Percentiles rank a stretch among this genome's conserved stretches.
Conservation (phyloP, 1,140 invertebrate species). For the Lepidurus arcticus region DNA sequence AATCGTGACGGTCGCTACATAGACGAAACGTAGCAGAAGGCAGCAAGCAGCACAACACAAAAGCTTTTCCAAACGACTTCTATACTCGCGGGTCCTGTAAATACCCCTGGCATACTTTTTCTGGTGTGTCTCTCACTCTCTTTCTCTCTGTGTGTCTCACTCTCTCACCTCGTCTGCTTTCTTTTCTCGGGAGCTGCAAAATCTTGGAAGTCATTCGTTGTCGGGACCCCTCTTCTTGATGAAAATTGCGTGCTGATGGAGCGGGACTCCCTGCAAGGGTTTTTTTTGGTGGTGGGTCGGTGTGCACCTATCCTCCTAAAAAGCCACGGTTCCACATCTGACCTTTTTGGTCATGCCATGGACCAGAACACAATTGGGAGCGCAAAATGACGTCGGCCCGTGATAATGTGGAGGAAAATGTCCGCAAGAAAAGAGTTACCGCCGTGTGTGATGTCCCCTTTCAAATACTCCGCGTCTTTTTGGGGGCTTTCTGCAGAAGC, state of each 20-base stretch:
- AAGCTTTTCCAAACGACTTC: neutral
- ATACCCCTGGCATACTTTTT: constrained; percentile 17
- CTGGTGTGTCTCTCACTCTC: neutral
- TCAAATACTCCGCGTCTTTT: neutral
- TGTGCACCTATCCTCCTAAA: neutral
- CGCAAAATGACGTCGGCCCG: neutral
- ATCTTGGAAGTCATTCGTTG: neutral
- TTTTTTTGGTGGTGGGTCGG: neutral
- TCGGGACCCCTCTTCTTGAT: neutral
- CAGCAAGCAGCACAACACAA: neutral
- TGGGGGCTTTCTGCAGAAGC: neutral
- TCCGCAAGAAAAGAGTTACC: neutral
- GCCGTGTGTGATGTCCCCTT: neutral
- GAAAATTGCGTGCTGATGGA: neutral
- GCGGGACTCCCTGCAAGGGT: neutral
- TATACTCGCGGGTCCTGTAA: neutral
- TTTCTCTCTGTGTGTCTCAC: neutral
- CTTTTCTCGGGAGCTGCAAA: neutral
- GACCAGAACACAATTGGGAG: neutral
- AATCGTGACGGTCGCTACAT: neutral
- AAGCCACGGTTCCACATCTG: neutral
- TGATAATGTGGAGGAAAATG: neutral
- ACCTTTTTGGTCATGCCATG: neutral
- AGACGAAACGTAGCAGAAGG: neutral
- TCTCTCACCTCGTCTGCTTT: constrained; percentile 13